Base-by-base conservation (phyloP, 2,888 invertebrate species). In the Venustoraphidia nigricollis region DNA sequence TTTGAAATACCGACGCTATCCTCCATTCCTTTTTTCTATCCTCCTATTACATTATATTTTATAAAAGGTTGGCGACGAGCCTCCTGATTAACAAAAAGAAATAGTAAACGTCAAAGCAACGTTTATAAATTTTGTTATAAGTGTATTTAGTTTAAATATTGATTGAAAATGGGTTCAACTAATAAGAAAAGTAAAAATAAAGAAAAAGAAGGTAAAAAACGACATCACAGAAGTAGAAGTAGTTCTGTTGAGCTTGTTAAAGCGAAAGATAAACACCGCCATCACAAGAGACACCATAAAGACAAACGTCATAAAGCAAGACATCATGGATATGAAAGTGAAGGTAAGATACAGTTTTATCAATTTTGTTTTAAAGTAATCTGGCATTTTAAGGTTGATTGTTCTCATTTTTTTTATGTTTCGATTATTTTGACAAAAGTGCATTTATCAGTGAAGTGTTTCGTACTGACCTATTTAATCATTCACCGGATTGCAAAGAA, bases 141-240 rank as follows among this genome's bases (percentile, higher is more conserved):
- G 27, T 27, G 27, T 27, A 27, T 27, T 6, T 27, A 27, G 27
- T 48, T 37, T 34, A 37, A 27, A 27, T 27, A 27, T 41, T 40
- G 41, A 44, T 34, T 36, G 48, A 60, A 48, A 55, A 82, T 82
- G 82, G 81, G 81, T 57, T 81, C 83, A 17, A 72, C 68, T 59
- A 82, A 80, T 64, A 80, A 81, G 60, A 81, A 81, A 60, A 78
- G 78, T 63, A 67, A 68, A 58, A 81, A 81, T 62, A 66, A 67
- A 40, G 70, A 73, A 42, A 77, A 77, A 59, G 79, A 79, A 38
- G 69, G 73, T 3, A 78, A 79, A 62, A 83, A 83, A 67, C 75
- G 77, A 62, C 81, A 82, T 63, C 71, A 76, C 43, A 71, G 72
- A 55, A 66, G 68, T 51, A 76, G 78, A 17, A 71, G 75, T 35